Conservation (phyloP, 1,140 invertebrate species). For the Temnothorax longispinosus region DNA sequence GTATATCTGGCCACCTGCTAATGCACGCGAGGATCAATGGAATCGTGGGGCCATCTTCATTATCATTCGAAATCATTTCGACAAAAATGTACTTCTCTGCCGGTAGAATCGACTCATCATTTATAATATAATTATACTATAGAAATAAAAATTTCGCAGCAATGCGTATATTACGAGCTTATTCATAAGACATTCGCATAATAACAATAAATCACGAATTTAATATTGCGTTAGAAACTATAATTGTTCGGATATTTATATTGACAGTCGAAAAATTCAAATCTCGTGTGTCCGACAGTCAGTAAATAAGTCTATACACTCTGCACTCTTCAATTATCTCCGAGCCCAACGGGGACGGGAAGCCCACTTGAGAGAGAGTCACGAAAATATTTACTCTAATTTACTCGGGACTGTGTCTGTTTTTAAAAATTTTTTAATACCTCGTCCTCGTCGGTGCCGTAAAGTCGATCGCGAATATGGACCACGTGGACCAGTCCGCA, state of each 20-base stretch:
- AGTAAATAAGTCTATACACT: neutral
- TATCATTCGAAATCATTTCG: neutral
- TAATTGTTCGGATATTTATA: neutral
- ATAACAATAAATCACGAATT: too few species aligned
- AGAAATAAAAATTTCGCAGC: too few species aligned
- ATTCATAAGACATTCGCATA: too few species aligned
- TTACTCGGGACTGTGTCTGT: too few species aligned
- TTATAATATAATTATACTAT: too few species aligned
- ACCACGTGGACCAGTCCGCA: neutral
- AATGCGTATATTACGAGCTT: too few species aligned
- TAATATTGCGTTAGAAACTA: neutral
- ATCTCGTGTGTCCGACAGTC: neutral
- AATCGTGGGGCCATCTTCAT: constrained; percentile 6
- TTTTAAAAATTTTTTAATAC: too few species aligned
- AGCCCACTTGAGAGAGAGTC: neutral
- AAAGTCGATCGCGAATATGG: too few species aligned
- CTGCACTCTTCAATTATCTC: neutral
- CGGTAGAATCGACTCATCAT: neutral
- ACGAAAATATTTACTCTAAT: neutral
- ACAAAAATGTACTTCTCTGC: neutral
- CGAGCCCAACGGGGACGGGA: neutral
- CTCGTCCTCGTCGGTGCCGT: neutral
- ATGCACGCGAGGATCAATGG: neutral
- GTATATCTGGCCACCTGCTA: too few species aligned
- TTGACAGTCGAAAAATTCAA: neutral